Percentiles rank a stretch among this genome's conserved stretches.
Evolutionary conservation across 2,113 vertebrate genomes (phyloP).

Genomic region (Promerops cafer): DNA sequence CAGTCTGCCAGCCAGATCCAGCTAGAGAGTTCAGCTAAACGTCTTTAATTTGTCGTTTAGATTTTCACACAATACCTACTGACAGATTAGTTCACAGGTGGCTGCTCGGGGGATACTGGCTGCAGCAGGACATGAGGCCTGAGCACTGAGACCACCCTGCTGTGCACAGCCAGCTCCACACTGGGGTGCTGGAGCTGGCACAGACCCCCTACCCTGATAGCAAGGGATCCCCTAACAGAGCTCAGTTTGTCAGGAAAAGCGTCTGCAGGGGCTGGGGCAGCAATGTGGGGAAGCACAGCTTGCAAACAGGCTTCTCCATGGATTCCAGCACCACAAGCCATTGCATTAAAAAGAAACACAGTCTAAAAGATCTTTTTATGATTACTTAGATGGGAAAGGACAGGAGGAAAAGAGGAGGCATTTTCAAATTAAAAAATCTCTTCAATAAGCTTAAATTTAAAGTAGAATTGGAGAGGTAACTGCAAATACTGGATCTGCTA

Average conservation of each 20-base stretch:
- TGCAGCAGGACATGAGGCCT: not conserved
- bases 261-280: not conserved
- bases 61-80: not conserved
- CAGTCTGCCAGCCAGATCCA: not conserved
- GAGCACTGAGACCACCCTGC: not conserved
- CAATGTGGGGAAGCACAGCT: not conserved
- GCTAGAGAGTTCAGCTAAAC: not conserved
- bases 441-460: not conserved
- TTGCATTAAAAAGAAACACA: not conserved
- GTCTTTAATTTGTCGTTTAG: not conserved
- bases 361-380: not conserved
- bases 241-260: not conserved
- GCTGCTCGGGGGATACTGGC: rapidly evolving
- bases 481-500: not conserved
- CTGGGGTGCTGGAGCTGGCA: not conserved
- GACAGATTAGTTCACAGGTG: not conserved
- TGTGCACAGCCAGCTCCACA: not conserved
- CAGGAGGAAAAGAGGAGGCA: not conserved
- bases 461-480: not conserved
- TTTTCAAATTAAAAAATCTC: not conserved
- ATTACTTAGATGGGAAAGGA: not conserved
- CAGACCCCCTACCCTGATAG: not conserved
- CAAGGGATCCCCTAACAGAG: not conserved
- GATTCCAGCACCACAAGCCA: not conserved
- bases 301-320: not conserved